Evolutionary conservation across 1,140 invertebrate species (phyloP), one percentile per base, ranked within the genome.

Genomic region (Vanessa tameamea): DNA sequence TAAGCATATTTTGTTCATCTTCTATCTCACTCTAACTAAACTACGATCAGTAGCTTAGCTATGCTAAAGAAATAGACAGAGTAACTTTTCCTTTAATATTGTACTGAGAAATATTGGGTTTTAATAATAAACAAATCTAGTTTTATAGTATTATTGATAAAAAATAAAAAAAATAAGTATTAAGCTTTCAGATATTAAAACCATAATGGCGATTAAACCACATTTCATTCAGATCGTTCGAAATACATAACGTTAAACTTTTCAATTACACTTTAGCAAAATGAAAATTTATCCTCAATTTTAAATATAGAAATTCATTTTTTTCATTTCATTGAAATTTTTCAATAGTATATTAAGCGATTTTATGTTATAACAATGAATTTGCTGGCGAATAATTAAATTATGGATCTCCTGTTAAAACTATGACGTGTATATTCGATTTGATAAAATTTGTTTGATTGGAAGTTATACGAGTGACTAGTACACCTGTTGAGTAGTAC

Each of bases 191-290:
- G 43, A 69, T 69, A 69, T 69, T 57, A 69, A 68, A 61, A 55
- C 66, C 37, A 47, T 69, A 57, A 69, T 59, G 50, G 16, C 31
- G 66, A 47, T 69, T 53, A 59, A 59, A 23, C 66, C 20, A 16
- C 55, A 69, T 57, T 57, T 31, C 16, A 69, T 69, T 57, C 66
- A 13, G 12, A 16, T 68, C 15, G 31, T 14, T 23, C 66, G 14
- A 61, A 61, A 61, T 69, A 69, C 43, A 55, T 55, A 23, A 15
- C 66, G 66, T 57, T 43, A 57, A 68, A 59, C n/a, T 57, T 69
- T 69, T 69, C 66, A 69, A 69, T 69, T 57, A 69, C 66, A 69
- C 53, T 67, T 67, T 69, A 69, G n/a, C 6, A 26, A 69, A 59
- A 69, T 69, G 37, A 69, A 69, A 69, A 69, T 69, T 59, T 20